phyloP scores from a whole-genome alignment of 2,888 invertebrate species.

The Chorisops tibialis region DNA sequence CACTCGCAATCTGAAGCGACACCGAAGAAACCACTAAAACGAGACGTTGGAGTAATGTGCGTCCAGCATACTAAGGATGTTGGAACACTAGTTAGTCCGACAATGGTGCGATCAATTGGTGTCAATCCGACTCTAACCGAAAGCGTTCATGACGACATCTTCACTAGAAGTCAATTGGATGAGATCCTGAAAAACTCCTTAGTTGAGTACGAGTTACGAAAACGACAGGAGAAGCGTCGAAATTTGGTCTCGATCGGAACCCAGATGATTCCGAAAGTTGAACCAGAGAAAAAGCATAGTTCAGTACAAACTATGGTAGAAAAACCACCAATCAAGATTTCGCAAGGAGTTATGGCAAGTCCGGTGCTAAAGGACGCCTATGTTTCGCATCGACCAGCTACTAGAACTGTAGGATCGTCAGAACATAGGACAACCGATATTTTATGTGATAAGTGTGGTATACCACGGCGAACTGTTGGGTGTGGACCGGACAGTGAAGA shows the following conservation, averaged over 20 bases:
- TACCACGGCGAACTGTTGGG: slow-evolving; percentile 56
- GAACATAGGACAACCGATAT: slow-evolving; percentile 54
- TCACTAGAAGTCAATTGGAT: slow-evolving; percentile 47
- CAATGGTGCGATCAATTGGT: slow-evolving; percentile 42
- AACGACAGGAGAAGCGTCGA: slow-evolving; percentile 31
- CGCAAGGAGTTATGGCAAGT: slow-evolving; percentile 41
- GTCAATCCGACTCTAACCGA: slow-evolving; percentile 39
- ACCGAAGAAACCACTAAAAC: slow-evolving; percentile 42
- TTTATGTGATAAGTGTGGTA: slow-evolving; percentile 56
- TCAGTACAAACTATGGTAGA: slow-evolving; percentile 42
- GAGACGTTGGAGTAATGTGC: slow-evolving; percentile 67
- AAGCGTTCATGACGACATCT: slow-evolving; percentile 44
- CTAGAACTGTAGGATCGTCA: slow-evolving; percentile 55
- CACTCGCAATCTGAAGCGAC: slow-evolving; percentile 37
- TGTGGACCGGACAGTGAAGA: slow-evolving; percentile 53
- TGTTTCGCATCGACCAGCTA: slow-evolving; percentile 48
- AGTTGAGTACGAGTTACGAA: slow-evolving; percentile 33
- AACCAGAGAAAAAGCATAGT: slow-evolving; percentile 2
- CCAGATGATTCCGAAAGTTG: slow-evolving; percentile 42
- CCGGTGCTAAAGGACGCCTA: slow-evolving; percentile 44
- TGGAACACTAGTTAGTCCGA: slow-evolving; percentile 56
- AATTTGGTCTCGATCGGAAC: slow-evolving; percentile 47
- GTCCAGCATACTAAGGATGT: slow-evolving; percentile 62
- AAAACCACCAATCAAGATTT: slow-evolving; percentile 40
- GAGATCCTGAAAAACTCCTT: slow-evolving; percentile 42